These are phyloP conservation scores for Trinectes maculatus DNA, from an alignment of 2,113 vertebrate genomes.

Conservation along the genomic window DNA sequence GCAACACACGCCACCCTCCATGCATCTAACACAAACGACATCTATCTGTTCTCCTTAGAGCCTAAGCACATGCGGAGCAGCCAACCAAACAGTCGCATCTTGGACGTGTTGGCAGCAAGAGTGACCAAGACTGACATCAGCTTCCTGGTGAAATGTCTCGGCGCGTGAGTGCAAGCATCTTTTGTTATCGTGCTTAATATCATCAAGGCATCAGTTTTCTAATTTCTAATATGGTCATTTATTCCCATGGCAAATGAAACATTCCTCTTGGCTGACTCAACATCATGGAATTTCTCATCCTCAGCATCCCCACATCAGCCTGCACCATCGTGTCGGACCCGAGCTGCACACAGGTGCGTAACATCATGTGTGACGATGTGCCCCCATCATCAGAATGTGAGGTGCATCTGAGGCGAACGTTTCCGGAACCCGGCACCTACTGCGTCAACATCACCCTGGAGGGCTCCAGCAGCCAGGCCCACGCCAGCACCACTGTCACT, in stretches of 20 bases:
- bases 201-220: too few species aligned
- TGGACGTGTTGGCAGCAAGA: constrained; percentile 76
- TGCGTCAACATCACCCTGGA: constrained; percentile 93
- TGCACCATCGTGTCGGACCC: constrained; percentile 89
- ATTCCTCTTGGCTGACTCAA: too few species aligned
- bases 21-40: not conserved
- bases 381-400: constrained; percentile 71
- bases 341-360: constrained; percentile 82
- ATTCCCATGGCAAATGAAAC: not conserved
- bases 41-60: constrained; percentile 76
- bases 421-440: constrained; percentile 87
- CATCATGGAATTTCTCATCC: not conserved
- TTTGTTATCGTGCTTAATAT: too few species aligned
- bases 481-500: constrained; percentile 87
- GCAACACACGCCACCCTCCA: not conserved
- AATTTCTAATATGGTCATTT: too few species aligned
- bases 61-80: constrained; percentile 81
- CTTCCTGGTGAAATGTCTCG: constrained; percentile 90
- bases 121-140: constrained; percentile 84
- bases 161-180: constrained; percentile 87
- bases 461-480: constrained; percentile 84
- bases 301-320: constrained; percentile 88
- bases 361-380: constrained; percentile 82
- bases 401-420: constrained; percentile 85
- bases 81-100: constrained; percentile 78